phyloP scores from a whole-genome alignment of 2,888 invertebrate species.

The Eupithecia inturbata region DNA sequence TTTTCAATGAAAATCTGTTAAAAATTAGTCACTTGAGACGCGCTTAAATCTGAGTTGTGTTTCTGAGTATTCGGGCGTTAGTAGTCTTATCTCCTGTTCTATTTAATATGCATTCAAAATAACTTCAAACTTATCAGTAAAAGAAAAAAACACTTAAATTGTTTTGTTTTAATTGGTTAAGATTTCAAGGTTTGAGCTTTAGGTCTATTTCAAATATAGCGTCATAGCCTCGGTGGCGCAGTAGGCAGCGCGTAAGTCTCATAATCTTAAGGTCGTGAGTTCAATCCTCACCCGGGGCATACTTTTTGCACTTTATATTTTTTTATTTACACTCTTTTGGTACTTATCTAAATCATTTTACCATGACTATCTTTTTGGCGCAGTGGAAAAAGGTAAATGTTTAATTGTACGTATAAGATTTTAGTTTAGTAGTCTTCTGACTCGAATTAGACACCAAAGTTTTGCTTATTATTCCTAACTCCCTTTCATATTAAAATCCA shows the following conservation, averaged over 20 bases:
- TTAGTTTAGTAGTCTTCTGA: background rate
- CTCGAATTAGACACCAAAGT: background rate
- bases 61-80: too few relatives aligned
- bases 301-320: slow-evolving; percentile 83
- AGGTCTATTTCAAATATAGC: background rate
- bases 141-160: background rate
- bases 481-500: too few relatives aligned
- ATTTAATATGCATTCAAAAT: too few relatives aligned
- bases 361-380: background rate
- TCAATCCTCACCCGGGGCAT: slow-evolving; percentile 96
- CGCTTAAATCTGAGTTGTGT: too few relatives aligned
- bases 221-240: slow-evolving; percentile 55
- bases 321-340: background rate
- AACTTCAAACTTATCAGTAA: background rate
- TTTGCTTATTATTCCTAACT: too few relatives aligned
- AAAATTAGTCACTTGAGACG: too few relatives aligned
- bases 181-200: background rate
- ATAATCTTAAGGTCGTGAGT: slow-evolving; percentile 98
- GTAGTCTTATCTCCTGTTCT: too few relatives aligned
- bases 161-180: background rate
- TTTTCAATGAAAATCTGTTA: too few relatives aligned
- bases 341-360: background rate
- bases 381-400: slow-evolving; percentile 7
- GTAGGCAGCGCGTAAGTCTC: slow-evolving; percentile 92
- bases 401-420: background rate